Conservation (phyloP, 1,140 invertebrate species). For the Zaprionus capensis region DNA sequence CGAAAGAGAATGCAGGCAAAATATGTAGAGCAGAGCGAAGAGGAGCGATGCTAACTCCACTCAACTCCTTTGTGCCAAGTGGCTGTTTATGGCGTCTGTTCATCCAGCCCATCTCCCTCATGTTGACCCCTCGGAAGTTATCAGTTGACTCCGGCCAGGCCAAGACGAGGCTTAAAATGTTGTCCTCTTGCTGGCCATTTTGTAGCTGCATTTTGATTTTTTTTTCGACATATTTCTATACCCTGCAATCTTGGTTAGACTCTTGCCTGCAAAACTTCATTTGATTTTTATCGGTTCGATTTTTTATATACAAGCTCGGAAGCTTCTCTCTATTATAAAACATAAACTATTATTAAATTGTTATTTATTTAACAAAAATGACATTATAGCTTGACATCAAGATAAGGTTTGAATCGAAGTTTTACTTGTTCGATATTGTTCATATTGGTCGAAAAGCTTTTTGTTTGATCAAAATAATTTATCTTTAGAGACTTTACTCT, state of each 20-base stretch:
- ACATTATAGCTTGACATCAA: too few species aligned
- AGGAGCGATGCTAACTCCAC: slow-evolving; percentile 12
- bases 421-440: too few species aligned
- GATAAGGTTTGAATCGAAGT: too few species aligned
- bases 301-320: too few species aligned
- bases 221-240: slow-evolving; percentile 12
- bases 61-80: slow-evolving; percentile 53
- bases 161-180: slow-evolving; percentile 61
- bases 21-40: neutral
- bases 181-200: slow-evolving; percentile 58
- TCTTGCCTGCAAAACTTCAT: neutral
- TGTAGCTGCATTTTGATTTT: slow-evolving; percentile 37
- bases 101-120: neutral
- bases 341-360: too few species aligned
- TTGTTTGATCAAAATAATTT: too few species aligned
- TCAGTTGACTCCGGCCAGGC: slow-evolving; percentile 58
- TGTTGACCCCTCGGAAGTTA: slow-evolving; percentile 62
- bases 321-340: too few species aligned
- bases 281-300: neutral
- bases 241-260: neutral
- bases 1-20: neutral
- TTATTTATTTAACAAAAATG: too few species aligned
- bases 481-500: too few species aligned
- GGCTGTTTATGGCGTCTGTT: slow-evolving; percentile 72
- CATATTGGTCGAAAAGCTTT: too few species aligned